Percentiles rank a stretch among this genome's conserved stretches.
phyloP scores from a whole-genome alignment of 2,113 vertebrate species.

The Lampris megalopsis region DNA sequence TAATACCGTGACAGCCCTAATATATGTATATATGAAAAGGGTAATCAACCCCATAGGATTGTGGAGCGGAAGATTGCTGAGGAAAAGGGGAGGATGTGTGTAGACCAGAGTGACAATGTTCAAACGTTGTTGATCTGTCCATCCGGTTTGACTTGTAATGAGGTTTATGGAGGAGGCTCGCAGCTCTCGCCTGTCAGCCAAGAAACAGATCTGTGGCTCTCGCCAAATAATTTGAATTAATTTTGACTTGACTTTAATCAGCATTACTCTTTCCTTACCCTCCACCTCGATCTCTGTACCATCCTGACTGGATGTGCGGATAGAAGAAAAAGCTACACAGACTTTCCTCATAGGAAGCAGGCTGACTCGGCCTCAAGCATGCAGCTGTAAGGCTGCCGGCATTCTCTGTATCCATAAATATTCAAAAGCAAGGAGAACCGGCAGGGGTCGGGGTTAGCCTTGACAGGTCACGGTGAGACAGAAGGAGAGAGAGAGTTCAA shows the following conservation, averaged over 20 bases:
- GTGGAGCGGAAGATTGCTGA: background rate
- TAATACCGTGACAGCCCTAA: too few species aligned
- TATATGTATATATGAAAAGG: background rate
- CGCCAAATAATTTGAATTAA: conserved; percentile 22
- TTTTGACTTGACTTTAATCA: background rate
- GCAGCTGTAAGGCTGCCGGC: background rate
- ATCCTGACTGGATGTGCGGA: background rate
- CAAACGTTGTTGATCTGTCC: conserved; percentile 12
- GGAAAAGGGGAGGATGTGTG: background rate
- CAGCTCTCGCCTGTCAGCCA: background rate
- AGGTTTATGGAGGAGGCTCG: conserved; percentile 3
- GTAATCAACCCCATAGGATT: background rate
- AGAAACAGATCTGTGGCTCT: conserved; percentile 17
- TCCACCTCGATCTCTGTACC: background rate
- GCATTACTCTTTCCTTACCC: background rate
- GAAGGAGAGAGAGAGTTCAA: background rate
- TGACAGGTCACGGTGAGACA: conserved; percentile 6
- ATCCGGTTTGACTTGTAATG: conserved; percentile 2
- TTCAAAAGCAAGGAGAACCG: conserved; percentile 1
- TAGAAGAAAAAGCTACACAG: conserved; percentile 41
- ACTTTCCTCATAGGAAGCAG: background rate
- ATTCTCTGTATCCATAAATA: conserved; percentile 25
- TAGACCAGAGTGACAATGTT: background rate
- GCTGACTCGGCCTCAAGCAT: background rate
- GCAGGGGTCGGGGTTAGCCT: background rate